These are phyloP conservation scores for Drosophila macrothrix DNA, from an alignment of 2,888 invertebrate genomes.

Conservation along the genomic window DNA sequence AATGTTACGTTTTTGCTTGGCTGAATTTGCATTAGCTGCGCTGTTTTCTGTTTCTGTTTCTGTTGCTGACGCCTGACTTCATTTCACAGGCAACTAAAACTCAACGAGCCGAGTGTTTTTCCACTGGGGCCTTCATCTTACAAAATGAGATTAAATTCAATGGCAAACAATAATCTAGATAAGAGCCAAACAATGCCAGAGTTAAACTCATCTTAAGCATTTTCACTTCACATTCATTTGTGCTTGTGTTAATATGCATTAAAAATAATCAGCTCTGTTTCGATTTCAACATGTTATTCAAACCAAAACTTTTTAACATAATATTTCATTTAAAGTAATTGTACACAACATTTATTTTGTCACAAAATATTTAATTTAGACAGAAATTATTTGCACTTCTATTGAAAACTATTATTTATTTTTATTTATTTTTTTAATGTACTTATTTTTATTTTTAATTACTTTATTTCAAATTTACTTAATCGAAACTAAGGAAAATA, in stretches of 20 bases:
- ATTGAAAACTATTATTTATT: background rate
- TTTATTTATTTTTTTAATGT: background rate
- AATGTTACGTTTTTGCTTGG: constrained; percentile 67
- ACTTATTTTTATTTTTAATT: background rate
- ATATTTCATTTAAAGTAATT: background rate
- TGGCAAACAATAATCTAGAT: constrained; percentile 28
- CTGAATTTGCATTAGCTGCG: constrained; percentile 58
- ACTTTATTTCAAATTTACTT: background rate
- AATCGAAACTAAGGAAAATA: background rate
- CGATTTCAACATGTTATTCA: background rate
- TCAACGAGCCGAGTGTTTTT: constrained; percentile 4
- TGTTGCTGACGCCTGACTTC: constrained; percentile 19
- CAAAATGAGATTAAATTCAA: constrained; percentile 40
- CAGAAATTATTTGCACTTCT: background rate
- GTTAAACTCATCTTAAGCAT: background rate
- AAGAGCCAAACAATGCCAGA: constrained; percentile 20
- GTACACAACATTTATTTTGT: background rate
- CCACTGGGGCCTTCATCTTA: constrained; percentile 2
- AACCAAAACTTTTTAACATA: background rate
- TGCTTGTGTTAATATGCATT: background rate
- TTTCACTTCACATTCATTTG: background rate
- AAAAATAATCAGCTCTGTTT: background rate
- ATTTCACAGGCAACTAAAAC: constrained; percentile 31
- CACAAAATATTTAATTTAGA: background rate
- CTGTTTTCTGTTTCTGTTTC: constrained; percentile 10